Base-by-base conservation (phyloP, 2,797 vertebrate species). In the Florisuga fusca region DNA sequence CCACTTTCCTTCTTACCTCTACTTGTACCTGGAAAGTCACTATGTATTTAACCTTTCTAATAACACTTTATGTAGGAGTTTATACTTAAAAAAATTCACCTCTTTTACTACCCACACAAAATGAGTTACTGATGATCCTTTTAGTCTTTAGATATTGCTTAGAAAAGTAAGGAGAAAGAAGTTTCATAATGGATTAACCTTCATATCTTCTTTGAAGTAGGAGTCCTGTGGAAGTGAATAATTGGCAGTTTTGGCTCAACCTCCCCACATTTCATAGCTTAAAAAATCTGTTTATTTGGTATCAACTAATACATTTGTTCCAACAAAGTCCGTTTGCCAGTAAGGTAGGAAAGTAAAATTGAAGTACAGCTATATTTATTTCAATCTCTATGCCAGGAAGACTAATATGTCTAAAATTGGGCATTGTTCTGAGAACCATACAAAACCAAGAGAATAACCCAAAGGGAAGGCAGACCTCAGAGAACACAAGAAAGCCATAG, bases 91-190 rank as follows among this genome's bases (percentile, higher is more conserved):
- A 95, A 89, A 87, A 54, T 14, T 93, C 76, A 93, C 76, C 94
- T 91, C 72, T 66, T 90, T 62, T 91, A 53, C 87, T 76, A 77
- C 94, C 95, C 87, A 94, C 96, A 94, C 80, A 64, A 72, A 91
- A 77, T 83, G 76, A 84, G 68, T 75, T 90, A 80, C 76, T 81
- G 82, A 87, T 89, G 77, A 90, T 93, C 8, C 1, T 62, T 90
- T 87, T 76, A 87, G 61, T 90, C 81, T 90, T 94, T 46, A 79
- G 48, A 71, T 80, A 63, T 23, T 27, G n/a, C 71, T 92, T 85
- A 87, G 77, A 94, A 89, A 95, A 89, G 74, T 55, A 53, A 78
- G 36, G 41, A 83, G 61, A 67, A 87, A 91, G 55, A 81, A 12
- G 82, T 87, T 95, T 84, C 75, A 50, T 82, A 84, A 93, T 29